Conservation (phyloP, 2,113 vertebrate species). For the Osmerus eperlanus region DNA sequence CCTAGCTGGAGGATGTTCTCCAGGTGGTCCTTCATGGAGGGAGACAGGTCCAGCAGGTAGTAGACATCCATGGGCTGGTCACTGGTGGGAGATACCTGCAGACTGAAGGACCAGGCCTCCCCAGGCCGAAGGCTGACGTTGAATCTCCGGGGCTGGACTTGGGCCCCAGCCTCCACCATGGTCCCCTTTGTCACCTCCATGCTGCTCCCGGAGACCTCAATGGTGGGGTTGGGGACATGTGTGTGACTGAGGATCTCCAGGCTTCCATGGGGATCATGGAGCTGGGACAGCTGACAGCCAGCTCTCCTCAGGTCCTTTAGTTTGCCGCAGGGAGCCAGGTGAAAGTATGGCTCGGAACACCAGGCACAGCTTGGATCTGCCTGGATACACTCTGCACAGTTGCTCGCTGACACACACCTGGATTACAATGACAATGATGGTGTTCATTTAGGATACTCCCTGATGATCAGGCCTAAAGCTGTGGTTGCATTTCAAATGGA, state of each 20-base stretch:
- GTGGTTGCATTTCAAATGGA: too few relatives aligned
- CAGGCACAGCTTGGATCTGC: constrained; percentile 41
- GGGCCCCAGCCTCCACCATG: not conserved
- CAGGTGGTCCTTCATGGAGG: too few relatives aligned
- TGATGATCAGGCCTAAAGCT: too few relatives aligned
- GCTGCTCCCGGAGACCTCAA: too few relatives aligned
- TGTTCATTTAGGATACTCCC: too few relatives aligned
- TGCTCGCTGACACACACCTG: not conserved
- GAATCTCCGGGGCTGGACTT: constrained; percentile 46
- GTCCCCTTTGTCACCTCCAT: too few relatives aligned
- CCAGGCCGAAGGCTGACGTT: constrained; percentile 42
- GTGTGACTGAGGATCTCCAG: constrained; percentile 30
- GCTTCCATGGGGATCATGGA: constrained; percentile 36
- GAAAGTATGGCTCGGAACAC: constrained; percentile 31
- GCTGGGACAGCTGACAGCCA: constrained; percentile 23
- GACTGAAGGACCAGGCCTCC: constrained; percentile 36
- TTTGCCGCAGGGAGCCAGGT: constrained; percentile 26
- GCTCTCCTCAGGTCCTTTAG: not conserved
- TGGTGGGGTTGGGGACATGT: too few relatives aligned
- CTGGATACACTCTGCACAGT: constrained; percentile 53
- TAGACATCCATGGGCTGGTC: constrained; percentile 8
- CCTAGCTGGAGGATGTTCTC: too few relatives aligned
- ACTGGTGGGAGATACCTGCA: constrained; percentile 31
- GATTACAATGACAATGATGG: too few relatives aligned
- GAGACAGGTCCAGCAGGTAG: too few relatives aligned